These are phyloP conservation scores for Rutpela maculata DNA, from an alignment of 2,888 invertebrate species.

Conservation along the genomic window DNA sequence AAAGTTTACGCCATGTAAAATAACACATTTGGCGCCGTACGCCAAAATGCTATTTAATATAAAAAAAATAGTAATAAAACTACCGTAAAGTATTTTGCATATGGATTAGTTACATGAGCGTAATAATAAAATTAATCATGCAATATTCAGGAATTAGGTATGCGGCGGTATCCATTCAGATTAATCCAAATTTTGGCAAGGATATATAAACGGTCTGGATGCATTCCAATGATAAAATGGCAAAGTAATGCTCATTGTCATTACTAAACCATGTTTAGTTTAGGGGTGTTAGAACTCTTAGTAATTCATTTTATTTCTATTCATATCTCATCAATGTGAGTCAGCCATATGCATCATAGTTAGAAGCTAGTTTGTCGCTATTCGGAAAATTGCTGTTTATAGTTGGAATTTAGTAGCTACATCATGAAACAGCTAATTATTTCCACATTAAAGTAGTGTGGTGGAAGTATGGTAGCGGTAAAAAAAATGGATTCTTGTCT, in stretches of 20 bases:
- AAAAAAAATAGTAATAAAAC: neutral
- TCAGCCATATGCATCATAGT: no score
- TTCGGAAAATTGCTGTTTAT: no score
- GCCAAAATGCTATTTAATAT: neutral
- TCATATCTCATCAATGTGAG: neutral
- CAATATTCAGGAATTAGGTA: neutral
- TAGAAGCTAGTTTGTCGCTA: no score
- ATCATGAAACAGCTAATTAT: no score
- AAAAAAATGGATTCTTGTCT: no score
- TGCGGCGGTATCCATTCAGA: neutral
- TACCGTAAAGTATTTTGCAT: neutral
- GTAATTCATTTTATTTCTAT: neutral
- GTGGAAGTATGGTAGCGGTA: no score
- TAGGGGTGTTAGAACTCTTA: neutral
- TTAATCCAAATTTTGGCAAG: constrained; percentile 10
- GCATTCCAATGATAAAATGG: neutral
- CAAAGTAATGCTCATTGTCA: neutral
- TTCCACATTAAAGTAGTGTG: no score
- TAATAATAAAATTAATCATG: neutral
- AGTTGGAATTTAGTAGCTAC: no score
- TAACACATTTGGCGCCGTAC: constrained; percentile 29
- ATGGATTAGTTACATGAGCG: neutral
- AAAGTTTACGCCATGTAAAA: constrained; percentile 29
- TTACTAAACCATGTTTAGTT: neutral
- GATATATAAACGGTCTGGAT: neutral